Percentiles rank a stretch among this genome's conserved stretches.
Evolutionary conservation across 1,140 invertebrate species (phyloP).

Genomic region (Laupala kohalensis): DNA sequence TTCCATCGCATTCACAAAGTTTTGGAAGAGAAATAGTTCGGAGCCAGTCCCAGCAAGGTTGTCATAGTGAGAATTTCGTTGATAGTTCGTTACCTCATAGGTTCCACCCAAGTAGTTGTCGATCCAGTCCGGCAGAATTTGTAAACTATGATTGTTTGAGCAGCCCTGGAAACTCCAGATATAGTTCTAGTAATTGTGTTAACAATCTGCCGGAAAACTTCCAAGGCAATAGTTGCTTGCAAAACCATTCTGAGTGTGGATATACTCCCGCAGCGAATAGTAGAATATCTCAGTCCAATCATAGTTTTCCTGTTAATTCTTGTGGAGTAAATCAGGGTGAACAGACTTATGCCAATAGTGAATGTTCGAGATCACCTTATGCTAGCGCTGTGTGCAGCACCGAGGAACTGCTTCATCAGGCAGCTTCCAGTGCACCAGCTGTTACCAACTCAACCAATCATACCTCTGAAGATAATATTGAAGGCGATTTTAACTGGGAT

Average conservation of each 20-base stretch:
- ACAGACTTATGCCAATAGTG: neutral
- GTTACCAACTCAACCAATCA: neutral
- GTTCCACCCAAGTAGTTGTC: neutral
- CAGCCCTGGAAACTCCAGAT: neutral
- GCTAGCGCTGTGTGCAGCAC: neutral
- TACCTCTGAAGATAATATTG: conserved; percentile 4
- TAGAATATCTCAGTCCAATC: neutral
- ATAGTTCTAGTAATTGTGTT: neutral
- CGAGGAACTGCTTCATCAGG: neutral
- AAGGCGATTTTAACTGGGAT: conserved; percentile 13
- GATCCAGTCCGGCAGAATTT: neutral
- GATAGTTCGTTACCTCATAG: neutral
- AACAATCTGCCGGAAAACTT: neutral
- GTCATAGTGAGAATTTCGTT: neutral
- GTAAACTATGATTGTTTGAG: neutral
- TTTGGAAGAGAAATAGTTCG: neutral
- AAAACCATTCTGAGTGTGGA: neutral
- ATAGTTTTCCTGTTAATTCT: neutral
- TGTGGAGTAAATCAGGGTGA: neutral
- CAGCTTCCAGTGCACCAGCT: neutral
- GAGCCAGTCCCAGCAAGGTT: neutral
- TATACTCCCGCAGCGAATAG: neutral
- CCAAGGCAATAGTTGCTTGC: neutral
- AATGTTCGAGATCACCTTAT: neutral
- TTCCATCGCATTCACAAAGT: neutral